These are phyloP conservation scores for Sipha maydis DNA, from an alignment of 2,888 invertebrate genomes.

Conservation along the genomic window DNA sequence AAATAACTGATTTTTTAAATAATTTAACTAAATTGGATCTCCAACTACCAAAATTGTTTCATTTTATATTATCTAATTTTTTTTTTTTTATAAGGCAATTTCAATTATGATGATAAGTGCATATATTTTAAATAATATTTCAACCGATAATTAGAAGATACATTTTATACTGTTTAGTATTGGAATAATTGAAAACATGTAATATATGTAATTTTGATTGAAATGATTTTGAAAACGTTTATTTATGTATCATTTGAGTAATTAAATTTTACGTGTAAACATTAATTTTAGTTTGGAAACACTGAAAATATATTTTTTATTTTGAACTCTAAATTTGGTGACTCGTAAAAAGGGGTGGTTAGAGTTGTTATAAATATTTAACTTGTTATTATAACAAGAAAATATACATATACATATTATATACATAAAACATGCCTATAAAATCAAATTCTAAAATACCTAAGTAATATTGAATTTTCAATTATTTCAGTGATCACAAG, in stretches of 20 bases:
- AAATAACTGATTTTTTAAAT: constrained; percentile 7
- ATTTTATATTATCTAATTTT: not conserved
- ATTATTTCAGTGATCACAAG: too few relatives aligned
- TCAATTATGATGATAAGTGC: not conserved
- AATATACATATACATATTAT: too few relatives aligned
- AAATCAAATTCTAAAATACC: too few relatives aligned
- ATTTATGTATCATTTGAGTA: constrained; percentile 8
- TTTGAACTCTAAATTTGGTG: constrained; percentile 8
- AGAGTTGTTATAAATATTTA: too few relatives aligned
- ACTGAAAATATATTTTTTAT: constrained; percentile 24
- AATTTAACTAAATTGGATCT: not conserved
- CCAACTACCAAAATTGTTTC: not conserved
- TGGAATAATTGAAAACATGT: not conserved
- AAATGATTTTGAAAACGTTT: not conserved
- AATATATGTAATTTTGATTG: not conserved
- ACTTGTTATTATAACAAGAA: too few relatives aligned
- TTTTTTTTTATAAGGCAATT: not conserved
- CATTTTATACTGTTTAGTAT: not conserved
- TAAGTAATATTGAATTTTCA: too few relatives aligned
- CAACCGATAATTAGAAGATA: not conserved
- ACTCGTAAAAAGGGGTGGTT: not conserved
- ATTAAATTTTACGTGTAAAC: not conserved
- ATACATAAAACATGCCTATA: too few relatives aligned
- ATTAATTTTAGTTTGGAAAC: constrained; percentile 13
- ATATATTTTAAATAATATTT: constrained; percentile 25